Evolutionary conservation across 1,140 invertebrate genomes (phyloP), one percentile per base, ranked within the genome.

Genomic region (Lasaia peninsularis): DNA sequence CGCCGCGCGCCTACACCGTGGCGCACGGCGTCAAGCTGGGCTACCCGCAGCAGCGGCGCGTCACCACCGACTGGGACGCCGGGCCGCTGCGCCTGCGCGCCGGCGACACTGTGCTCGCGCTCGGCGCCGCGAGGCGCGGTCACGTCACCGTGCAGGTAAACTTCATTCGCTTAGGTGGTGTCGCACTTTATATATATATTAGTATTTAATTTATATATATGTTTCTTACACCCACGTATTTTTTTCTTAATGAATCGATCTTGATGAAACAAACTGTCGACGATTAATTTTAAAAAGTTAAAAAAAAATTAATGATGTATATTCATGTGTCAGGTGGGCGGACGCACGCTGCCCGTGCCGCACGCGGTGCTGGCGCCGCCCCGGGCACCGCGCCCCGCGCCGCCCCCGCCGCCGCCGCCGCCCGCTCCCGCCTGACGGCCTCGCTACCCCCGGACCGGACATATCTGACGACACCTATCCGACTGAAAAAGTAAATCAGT

Each of bases 1-100:
- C 95, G 3, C 95, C 95, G 70, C 92, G 97, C 63, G 92, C 95
- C 0, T 98, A 98, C 86, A 98, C 96, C 21, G 95, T 98, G 34
- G 91, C 94, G 24, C 96, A 96, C 58, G 97, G 97, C 85, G 95
- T 96, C n/a, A 98, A 98, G 89, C 85, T 98, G 56, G 94, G 95
- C 61, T 98, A 98, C 90, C 97, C 97, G 31, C 97, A 98, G 89
- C 96, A 94, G 54, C 92, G 97, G 75, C 90, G 96, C 20, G 96
- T 98, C 95, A 96, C 96, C 86, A 94, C 94, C 91, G 94, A 95
- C 62, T 98, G 95, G 89, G 92, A 92, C 86, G 74, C 72, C 77
- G 79, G 84, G 49, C 76, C 81, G 54, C 78, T 88, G 70, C 88
- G 90, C 59, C 89, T 91, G 67, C 80, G 88, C 77, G 67, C 74